A percentile compares a stretch with the other conserved stretches of the same genome.
These are phyloP conservation scores for Sterrhoptilus dennistouni DNA, from an alignment of 2,113 vertebrate genomes.

Conservation along the genomic window DNA sequence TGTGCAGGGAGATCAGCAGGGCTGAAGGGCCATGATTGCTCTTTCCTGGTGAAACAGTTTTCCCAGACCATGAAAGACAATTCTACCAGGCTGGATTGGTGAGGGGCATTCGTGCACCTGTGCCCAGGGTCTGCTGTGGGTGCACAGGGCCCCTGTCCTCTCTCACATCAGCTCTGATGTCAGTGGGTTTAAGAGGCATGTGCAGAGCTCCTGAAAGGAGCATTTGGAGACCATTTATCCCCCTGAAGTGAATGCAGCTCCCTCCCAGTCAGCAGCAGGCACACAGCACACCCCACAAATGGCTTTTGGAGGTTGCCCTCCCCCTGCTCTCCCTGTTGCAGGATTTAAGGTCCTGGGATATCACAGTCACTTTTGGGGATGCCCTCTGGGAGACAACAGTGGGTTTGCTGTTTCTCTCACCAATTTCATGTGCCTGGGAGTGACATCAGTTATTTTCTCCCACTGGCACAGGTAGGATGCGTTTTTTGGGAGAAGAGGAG, in stretches of 20 bases:
- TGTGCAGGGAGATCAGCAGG: constrained; percentile 28
- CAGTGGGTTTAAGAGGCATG: neutral
- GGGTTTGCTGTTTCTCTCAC: neutral
- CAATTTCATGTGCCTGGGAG: neutral
- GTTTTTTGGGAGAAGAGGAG: neutral
- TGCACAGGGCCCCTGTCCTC: too few relatives aligned
- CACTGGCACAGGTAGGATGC: accelerated
- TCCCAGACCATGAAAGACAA: neutral
- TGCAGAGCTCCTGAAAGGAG: neutral
- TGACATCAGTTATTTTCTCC: neutral
- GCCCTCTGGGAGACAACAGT: neutral
- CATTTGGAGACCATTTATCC: neutral
- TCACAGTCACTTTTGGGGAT: neutral
- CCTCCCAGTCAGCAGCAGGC: neutral
- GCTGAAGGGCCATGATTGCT: constrained; percentile 24
- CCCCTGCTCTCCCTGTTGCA: neutral
- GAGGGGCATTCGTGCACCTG: accelerated
- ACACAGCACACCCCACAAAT: neutral
- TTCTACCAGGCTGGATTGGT: neutral
- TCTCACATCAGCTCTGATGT: neutral
- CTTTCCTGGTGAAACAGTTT: constrained; percentile 28
- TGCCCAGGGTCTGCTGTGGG: neutral
- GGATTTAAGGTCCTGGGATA: neutral
- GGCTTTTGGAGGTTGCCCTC: neutral
- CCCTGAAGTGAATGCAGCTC: neutral